A percentile compares a stretch with the other conserved stretches of the same genome.
These are phyloP conservation scores for Nothoprocta perdicaria DNA, from an alignment of 2,113 vertebrate genomes.

Conservation along the genomic window DNA sequence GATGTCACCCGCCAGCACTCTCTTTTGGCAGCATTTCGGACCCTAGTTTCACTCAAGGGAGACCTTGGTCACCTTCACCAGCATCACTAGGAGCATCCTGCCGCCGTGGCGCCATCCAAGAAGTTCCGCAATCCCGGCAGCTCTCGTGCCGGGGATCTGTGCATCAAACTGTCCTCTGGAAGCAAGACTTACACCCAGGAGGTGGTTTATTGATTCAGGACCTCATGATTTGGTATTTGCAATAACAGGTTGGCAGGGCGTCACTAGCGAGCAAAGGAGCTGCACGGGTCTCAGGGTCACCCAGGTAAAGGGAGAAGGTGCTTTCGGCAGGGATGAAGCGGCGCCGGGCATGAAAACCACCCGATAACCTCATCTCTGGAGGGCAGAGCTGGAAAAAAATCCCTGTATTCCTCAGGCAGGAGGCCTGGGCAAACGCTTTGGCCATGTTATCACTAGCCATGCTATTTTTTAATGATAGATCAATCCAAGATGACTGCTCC, in stretches of 20 bases:
- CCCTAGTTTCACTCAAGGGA: slow-evolving; percentile 42
- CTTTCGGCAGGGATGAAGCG: too few species aligned
- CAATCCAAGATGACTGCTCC: background rate
- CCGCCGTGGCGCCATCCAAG: background rate
- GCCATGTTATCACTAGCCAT: background rate
- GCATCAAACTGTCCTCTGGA: slow-evolving; percentile 44
- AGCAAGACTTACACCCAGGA: slow-evolving; percentile 57
- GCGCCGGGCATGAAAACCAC: too few species aligned
- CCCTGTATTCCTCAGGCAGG: background rate
- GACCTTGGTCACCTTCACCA: slow-evolving; percentile 2
- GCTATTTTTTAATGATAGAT: background rate
- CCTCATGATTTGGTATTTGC: slow-evolving; percentile 71
- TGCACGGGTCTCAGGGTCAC: background rate
- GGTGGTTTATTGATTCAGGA: slow-evolving; percentile 69
- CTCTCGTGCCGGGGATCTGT: slow-evolving; percentile 49
- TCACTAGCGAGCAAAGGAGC: slow-evolving; percentile 42
- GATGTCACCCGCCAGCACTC: background rate
- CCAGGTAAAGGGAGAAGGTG: background rate
- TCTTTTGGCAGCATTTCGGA: slow-evolving; percentile 4
- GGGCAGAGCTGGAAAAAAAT: slow-evolving; percentile 19
- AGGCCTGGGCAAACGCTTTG: background rate
- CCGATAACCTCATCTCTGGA: background rate
- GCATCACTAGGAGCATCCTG: slow-evolving; percentile 4
- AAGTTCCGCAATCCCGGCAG: slow-evolving; percentile 48
- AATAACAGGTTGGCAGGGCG: slow-evolving; percentile 65